These are phyloP conservation scores for Diachrysia chrysitis DNA, from an alignment of 2,888 invertebrate genomes.

Conservation along the genomic window DNA sequence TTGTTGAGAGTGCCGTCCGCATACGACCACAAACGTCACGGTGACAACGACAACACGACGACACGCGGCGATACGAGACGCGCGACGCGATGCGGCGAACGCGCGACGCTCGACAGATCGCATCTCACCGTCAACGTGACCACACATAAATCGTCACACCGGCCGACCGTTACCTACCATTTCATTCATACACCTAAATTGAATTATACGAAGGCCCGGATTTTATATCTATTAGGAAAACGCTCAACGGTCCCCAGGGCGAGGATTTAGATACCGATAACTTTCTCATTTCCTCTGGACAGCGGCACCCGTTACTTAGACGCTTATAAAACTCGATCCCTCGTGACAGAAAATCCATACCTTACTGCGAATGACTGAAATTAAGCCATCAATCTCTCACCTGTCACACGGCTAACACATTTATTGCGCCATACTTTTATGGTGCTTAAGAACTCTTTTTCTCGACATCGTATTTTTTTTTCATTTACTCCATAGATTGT, in stretches of 20 bases:
- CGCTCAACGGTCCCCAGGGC: slow-evolving; percentile 80
- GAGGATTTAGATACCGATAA: slow-evolving; percentile 86
- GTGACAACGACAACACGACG: slow-evolving; percentile 36
- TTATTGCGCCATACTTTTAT: slow-evolving; percentile 70
- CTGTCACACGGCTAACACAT: slow-evolving; percentile 72
- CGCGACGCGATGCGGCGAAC: slow-evolving; percentile 7
- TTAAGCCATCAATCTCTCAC: slow-evolving; percentile 79
- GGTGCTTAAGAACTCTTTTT: slow-evolving; percentile 61
- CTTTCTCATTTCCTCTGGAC: slow-evolving; percentile 86
- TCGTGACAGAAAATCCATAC: slow-evolving; percentile 68
- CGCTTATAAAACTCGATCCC: slow-evolving; percentile 73
- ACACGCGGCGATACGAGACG: slow-evolving; percentile 33
- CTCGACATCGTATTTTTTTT: slow-evolving; percentile 48
- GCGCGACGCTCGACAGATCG: slow-evolving; percentile 52
- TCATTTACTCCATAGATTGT: no score
- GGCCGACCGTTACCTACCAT: slow-evolving; percentile 64
- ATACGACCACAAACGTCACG: slow-evolving; percentile 59
- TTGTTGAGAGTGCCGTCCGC: slow-evolving; percentile 59
- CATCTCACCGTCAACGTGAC: slow-evolving; percentile 66
- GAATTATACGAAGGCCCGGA: slow-evolving; percentile 84
- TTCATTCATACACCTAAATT: slow-evolving; percentile 77
- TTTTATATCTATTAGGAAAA: slow-evolving; percentile 87
- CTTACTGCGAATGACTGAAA: slow-evolving; percentile 67
- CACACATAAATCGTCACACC: slow-evolving; percentile 76
- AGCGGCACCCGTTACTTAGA: slow-evolving; percentile 73